Conservation (phyloP, 2,113 vertebrate genomes). For the Elephantulus edwardii region DNA sequence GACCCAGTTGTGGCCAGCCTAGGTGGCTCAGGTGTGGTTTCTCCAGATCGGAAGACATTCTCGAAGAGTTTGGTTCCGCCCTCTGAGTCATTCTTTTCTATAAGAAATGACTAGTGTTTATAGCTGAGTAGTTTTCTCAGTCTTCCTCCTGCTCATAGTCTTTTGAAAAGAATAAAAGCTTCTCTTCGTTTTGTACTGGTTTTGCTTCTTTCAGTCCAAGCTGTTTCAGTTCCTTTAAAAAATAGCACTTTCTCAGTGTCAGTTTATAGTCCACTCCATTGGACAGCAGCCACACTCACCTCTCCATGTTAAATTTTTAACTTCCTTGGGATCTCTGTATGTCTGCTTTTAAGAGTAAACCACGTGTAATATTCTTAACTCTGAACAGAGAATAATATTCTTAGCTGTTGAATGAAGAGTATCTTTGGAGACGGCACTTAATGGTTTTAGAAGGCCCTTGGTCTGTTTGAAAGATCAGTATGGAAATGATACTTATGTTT, state of each 20-base stretch:
- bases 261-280: neutral
- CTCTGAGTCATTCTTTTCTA: neutral
- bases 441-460: neutral
- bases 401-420: neutral
- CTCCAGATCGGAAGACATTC: neutral
- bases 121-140: neutral
- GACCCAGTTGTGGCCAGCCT: neutral
- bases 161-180: neutral
- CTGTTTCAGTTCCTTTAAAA: neutral
- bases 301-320: neutral
- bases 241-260: neutral
- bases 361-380: neutral
- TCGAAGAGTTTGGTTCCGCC: neutral
- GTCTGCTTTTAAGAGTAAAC: neutral
- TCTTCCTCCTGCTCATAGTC: neutral
- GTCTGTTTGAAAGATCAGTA: neutral
- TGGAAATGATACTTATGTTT: neutral
- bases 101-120: neutral
- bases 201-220: neutral
- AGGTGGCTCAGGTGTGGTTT: neutral
- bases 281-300: neutral
- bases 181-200: neutral
- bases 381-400: neutral
- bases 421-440: neutral
- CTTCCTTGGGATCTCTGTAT: neutral